phyloP scores from a whole-genome alignment of 1,140 invertebrate genomes.

The Brachionus plicatilis region DNA sequence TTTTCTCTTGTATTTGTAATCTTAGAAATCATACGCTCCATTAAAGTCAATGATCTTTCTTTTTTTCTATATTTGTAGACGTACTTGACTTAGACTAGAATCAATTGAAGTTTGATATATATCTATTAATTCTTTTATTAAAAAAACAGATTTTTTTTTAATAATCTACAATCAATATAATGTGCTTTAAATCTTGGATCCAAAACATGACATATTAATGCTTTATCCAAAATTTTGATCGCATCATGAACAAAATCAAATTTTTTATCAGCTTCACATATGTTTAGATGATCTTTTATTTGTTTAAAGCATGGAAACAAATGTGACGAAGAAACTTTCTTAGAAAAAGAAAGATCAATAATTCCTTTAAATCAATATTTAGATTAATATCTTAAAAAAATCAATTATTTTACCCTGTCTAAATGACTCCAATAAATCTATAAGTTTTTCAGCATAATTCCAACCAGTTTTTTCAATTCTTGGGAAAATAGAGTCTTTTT shows the following conservation, averaged over 20 bases:
- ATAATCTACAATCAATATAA: background rate
- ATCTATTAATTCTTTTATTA: no score
- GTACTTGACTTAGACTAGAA: no score
- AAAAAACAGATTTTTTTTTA: background rate
- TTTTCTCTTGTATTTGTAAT: no score
- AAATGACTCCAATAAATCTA: background rate
- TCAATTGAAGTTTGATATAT: no score
- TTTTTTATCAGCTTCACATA: background rate
- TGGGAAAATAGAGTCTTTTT: background rate
- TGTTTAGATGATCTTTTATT: background rate
- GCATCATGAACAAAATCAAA: background rate
- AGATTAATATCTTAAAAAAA: background rate
- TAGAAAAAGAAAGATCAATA: background rate
- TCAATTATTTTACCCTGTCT: background rate
- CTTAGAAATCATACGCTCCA: no score
- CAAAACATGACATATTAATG: background rate
- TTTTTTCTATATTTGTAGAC: no score
- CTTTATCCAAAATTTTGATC: background rate
- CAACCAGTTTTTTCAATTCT: background rate
- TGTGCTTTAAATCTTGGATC: background rate
- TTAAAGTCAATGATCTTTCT: no score
- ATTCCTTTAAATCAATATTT: background rate
- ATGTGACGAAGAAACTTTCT: background rate
- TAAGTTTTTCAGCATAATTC: background rate
- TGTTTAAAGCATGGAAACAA: background rate